A percentile compares a stretch with the other conserved stretches of the same genome.
Conservation (phyloP, 1,140 invertebrate genomes). For the Littorina saxatilis region DNA sequence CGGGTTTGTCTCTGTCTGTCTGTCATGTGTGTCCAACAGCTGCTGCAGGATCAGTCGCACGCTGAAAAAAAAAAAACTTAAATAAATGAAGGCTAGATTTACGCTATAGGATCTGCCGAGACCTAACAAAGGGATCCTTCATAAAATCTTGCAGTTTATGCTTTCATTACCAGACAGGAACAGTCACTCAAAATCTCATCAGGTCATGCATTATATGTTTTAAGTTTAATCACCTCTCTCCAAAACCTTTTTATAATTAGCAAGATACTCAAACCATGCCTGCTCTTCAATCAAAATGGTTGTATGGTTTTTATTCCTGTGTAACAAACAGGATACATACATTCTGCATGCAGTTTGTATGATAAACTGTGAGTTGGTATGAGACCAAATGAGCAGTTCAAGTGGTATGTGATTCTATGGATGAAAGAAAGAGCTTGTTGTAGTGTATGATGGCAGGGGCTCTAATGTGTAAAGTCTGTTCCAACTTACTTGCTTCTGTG, state of each 20-base stretch:
- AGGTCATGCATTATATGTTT: background rate
- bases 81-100: background rate
- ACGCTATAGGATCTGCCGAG: background rate
- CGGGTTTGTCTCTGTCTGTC: constrained; percentile 52
- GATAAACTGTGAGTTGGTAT: too few species aligned
- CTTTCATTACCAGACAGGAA: background rate
- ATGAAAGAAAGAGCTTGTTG: too few species aligned
- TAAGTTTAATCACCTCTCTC: background rate
- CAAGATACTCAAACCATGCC: too few species aligned
- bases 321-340: too few species aligned
- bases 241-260: too few species aligned
- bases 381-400: too few species aligned
- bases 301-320: too few species aligned
- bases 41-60: constrained; percentile 59
- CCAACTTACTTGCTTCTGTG: constrained; percentile 65
- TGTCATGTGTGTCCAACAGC: constrained; percentile 66
- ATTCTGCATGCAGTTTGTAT: too few species aligned
- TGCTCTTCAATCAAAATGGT: too few species aligned
- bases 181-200: background rate
- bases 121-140: background rate
- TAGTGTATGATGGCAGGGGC: too few species aligned
- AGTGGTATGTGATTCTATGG: too few species aligned
- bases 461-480: too few species aligned
- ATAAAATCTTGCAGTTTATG: background rate
- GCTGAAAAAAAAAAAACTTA: constrained; percentile 48